phyloP scores from a whole-genome alignment of 2,888 invertebrate genomes.

The Tubulanus polymorphus region DNA sequence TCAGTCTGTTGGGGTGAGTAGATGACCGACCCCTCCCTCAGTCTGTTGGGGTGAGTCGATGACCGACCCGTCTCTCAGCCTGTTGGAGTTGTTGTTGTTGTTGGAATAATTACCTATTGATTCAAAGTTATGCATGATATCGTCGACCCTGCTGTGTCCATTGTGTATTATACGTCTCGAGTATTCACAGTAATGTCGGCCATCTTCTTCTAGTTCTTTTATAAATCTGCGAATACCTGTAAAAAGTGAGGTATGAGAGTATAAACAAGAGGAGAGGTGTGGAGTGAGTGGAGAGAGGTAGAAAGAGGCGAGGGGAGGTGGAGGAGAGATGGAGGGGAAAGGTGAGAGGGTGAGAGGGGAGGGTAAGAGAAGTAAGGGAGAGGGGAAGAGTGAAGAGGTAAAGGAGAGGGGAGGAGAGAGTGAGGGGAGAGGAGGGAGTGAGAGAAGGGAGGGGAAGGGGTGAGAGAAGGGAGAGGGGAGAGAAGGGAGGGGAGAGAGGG shows the following conservation, averaged over 20 bases:
- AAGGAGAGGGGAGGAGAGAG: no score
- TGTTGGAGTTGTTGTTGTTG: no score
- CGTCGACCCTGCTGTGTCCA: slow-evolving; percentile 11
- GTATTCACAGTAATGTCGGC: slow-evolving; percentile 32
- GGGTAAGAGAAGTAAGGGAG: no score
- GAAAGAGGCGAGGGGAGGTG: not conserved
- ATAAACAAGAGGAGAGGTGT: slow-evolving; percentile 1
- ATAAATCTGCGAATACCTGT: slow-evolving; percentile 49
- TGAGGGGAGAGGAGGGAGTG: no score
- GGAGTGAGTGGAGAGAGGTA: not conserved
- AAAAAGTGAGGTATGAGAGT: not conserved
- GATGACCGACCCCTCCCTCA: no score
- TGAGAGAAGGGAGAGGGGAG: not conserved
- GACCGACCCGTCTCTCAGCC: no score
- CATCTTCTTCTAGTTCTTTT: slow-evolving; percentile 46
- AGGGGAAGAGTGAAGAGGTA: no score
- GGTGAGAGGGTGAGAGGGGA: no score
- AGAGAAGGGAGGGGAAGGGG: no score
- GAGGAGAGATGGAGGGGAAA: not conserved
- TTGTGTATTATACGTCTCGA: slow-evolving; percentile 5
- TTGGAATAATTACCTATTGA: not conserved
- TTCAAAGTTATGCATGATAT: not conserved
- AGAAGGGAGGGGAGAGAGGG: not conserved
- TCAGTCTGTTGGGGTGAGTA: no score
- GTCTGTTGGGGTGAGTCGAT: no score